Evolutionary conservation across 2,113 vertebrate species (phyloP).

Genomic region (Engystomops pustulosus): DNA sequence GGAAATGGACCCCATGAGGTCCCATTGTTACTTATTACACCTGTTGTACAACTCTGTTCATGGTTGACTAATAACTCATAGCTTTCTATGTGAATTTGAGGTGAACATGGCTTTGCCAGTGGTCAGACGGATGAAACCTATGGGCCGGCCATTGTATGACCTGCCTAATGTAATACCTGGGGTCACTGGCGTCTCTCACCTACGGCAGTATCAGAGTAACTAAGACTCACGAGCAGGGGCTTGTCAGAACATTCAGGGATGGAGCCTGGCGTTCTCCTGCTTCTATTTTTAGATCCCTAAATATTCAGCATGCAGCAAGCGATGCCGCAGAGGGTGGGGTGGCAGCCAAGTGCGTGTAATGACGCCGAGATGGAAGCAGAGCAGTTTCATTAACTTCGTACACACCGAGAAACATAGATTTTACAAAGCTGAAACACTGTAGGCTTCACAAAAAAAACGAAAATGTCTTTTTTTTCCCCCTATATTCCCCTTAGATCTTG

Average conservation of each 20-base stretch:
- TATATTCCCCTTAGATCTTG: conserved; percentile 33
- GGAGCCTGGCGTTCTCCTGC: conserved; percentile 53
- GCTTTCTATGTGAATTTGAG: too few species aligned
- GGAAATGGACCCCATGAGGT: too few species aligned
- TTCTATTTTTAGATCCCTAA: conserved; percentile 55
- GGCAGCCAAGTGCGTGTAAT: conserved; percentile 49
- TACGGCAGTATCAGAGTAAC: background rate
- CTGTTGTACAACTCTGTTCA: too few species aligned
- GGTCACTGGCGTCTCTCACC: conserved; percentile 3
- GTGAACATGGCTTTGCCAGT: background rate
- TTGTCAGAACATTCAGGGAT: conserved; percentile 34
- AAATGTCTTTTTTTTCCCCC: conserved; percentile 13
- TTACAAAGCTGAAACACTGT: background rate
- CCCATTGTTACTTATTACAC: too few species aligned
- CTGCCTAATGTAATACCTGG: background rate
- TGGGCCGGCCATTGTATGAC: too few species aligned
- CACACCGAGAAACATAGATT: conserved; percentile 25
- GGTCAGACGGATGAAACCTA: background rate
- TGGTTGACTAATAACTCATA: too few species aligned
- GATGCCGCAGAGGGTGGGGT: conserved; percentile 56
- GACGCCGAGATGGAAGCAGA: conserved; percentile 41
- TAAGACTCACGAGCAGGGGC: background rate
- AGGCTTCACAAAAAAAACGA: background rate
- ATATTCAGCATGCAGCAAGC: conserved; percentile 57
- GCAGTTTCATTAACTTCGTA: conserved; percentile 52